These are phyloP conservation scores for Trypoxylon attenuatum DNA, from an alignment of 2,888 invertebrate species.

Conservation along the genomic window DNA sequence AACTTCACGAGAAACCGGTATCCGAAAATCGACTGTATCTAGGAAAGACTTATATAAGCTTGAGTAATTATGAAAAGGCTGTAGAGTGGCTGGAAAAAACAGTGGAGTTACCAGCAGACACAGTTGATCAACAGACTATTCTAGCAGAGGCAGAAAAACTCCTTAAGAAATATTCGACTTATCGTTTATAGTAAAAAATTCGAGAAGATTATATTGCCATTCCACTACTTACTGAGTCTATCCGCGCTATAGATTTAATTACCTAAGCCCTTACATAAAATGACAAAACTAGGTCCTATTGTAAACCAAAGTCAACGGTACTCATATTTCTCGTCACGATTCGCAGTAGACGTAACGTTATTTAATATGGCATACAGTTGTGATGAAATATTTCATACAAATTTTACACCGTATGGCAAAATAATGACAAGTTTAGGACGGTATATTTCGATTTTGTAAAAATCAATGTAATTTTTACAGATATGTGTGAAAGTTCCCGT, in stretches of 20 bases:
- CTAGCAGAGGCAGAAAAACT: slow-evolving; percentile 61
- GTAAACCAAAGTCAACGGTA: slow-evolving; percentile 13
- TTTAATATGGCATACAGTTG: slow-evolving; percentile 14
- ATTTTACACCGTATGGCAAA: slow-evolving; percentile 5
- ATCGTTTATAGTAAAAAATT: slow-evolving; percentile 41
- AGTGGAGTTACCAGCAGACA: slow-evolving; percentile 39
- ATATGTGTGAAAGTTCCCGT: not conserved
- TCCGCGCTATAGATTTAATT: slow-evolving; percentile 34
- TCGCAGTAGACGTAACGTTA: slow-evolving; percentile 12
- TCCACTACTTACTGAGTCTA: no score
- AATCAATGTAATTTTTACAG: not conserved
- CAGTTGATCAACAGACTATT: slow-evolving; percentile 54
- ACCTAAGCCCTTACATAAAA: slow-evolving; percentile 10
- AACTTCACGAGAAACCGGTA: slow-evolving; percentile 75
- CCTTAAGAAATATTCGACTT: slow-evolving; percentile 60
- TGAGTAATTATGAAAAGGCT: slow-evolving; percentile 75
- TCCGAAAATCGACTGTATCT: slow-evolving; percentile 78
- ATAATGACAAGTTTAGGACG: slow-evolving; percentile 12
- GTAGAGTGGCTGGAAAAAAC: slow-evolving; percentile 75
- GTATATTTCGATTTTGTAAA: slow-evolving; percentile 14
- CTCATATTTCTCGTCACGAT: slow-evolving; percentile 11
- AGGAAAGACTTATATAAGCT: slow-evolving; percentile 78
- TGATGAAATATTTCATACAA: slow-evolving; percentile 8
- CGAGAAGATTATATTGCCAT: slow-evolving; percentile 33
- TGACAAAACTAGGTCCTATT: slow-evolving; percentile 9